These are phyloP conservation scores for Macroramphosus scolopax DNA, from an alignment of 2,797 vertebrate genomes.

Conservation along the genomic window DNA sequence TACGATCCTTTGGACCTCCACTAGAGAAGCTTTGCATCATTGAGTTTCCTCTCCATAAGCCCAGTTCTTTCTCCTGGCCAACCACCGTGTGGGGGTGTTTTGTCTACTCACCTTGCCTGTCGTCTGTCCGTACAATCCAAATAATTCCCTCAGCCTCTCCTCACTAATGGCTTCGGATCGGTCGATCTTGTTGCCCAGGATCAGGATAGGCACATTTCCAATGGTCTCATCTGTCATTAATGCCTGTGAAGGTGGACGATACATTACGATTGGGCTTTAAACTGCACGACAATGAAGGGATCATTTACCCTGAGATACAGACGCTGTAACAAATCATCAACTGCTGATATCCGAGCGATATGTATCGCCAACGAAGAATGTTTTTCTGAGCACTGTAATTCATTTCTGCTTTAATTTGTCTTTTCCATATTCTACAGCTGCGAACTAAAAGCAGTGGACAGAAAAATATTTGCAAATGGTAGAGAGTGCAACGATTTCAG, in stretches of 20 bases:
- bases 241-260: constrained; percentile 73
- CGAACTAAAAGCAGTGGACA: too few relatives aligned
- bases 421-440: too few relatives aligned
- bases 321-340: background rate
- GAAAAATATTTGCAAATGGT: too few relatives aligned
- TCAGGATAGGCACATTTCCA: constrained; percentile 94
- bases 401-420: too few relatives aligned
- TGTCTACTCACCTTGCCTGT: constrained; percentile 87
- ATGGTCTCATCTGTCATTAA: constrained; percentile 98
- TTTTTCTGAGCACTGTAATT: too few relatives aligned
- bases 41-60: too few relatives aligned
- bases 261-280: background rate
- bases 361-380: background rate
- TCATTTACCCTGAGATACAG: background rate
- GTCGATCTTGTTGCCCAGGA: constrained; percentile 98
- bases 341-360: background rate
- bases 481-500: too few relatives aligned
- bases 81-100: too few relatives aligned
- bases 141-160: constrained; percentile 87
- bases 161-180: constrained; percentile 95
- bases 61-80: too few relatives aligned
- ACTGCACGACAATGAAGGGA: background rate
- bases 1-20: too few relatives aligned
- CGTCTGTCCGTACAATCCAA: constrained; percentile 94
- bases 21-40: too few relatives aligned